phyloP scores from a whole-genome alignment of 2,113 vertebrate genomes.

The Thamnaconus septentrionalis region DNA sequence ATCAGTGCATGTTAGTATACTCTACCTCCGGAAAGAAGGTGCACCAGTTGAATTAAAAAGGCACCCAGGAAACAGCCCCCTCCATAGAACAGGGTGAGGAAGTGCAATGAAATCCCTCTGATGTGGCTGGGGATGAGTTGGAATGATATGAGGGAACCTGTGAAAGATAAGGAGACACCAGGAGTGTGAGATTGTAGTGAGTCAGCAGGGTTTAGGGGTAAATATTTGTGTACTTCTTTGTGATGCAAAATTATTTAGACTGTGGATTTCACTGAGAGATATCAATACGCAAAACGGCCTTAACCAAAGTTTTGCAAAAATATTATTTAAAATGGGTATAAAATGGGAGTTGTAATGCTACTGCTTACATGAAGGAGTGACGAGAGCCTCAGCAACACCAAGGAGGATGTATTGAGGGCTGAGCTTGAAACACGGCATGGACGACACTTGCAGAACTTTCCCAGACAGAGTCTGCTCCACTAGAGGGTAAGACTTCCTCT shows the following conservation, averaged over 20 bases:
- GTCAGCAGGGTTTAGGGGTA: no score
- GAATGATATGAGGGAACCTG: slow-evolving; percentile 85
- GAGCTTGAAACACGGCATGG: slow-evolving; percentile 86
- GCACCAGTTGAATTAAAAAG: slow-evolving; percentile 79
- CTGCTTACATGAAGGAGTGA: slow-evolving; percentile 87
- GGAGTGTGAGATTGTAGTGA: no score
- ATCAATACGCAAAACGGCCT: no score
- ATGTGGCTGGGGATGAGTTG: slow-evolving; percentile 80
- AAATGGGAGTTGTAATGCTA: accelerated
- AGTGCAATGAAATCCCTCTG: slow-evolving; percentile 83
- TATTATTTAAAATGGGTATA: no score
- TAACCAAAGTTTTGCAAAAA: no score
- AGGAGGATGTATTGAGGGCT: slow-evolving; percentile 88
- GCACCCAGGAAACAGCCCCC: slow-evolving; percentile 86
- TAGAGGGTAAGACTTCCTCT: slow-evolving; percentile 80
- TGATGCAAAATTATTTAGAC: no score
- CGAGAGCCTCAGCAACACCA: slow-evolving; percentile 88
- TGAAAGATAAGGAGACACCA: slow-evolving; percentile 21
- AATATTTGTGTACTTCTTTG: no score
- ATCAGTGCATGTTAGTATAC: background rate
- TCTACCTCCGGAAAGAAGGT: slow-evolving; percentile 85
- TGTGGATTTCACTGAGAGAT: no score
- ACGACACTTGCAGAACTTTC: slow-evolving; percentile 82
- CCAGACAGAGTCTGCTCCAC: slow-evolving; percentile 83
- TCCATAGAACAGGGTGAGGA: slow-evolving; percentile 87